Base-by-base conservation (phyloP, 2,888 invertebrate genomes). In the Dicyrtomina minuta region DNA sequence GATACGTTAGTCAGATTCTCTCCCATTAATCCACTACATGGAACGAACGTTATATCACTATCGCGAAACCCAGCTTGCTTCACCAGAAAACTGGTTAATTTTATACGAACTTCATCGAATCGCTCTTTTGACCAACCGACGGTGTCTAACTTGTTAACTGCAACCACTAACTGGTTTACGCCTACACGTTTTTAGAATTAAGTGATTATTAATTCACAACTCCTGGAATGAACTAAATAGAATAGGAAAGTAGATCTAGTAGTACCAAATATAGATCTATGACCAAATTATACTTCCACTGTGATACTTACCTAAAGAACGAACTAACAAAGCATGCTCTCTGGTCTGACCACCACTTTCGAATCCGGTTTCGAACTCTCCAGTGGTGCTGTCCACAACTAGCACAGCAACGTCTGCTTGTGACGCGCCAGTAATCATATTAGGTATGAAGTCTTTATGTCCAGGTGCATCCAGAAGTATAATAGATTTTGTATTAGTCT, bases 281-380 rank as follows among this genome's bases (percentile, higher is more conserved):
- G n/a, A n/a, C n/a, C n/a, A n/a, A n/a, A n/a, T n/a, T n/a, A n/a
- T n/a, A n/a, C n/a, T n/a, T n/a, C 6, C 55, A 5, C 5, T 22
- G 20, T 55, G 15, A 27, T n/a, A 2, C 17, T 13, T 81, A 88
- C 88, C 88, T 72, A 89, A 81, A 22, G 89, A 88, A 79, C 96
- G 87, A 1, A 96, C 90, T n/a, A 99, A 84, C 61, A 98, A 84
- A 1, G 98, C 95, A 84, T 99, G 98, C 82, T 99, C 98, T 73
- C 97, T 85, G 0, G 98, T 99, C 83, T 99, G 99, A 1, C 99
- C 99, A 13, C 98, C 98, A 78, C 90, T 88, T 80, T 98, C 97
- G 83, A 99, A 99, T 1, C 99, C 99, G 51, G 97, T 95, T 83
- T 99, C 99, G 83, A 99, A 99, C 84, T 99, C 99, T 26, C 99